Percentiles rank a stretch among this genome's conserved stretches.
Conservation (phyloP, 2,113 vertebrate genomes). For the Oncorhynchus tshawytscha region DNA sequence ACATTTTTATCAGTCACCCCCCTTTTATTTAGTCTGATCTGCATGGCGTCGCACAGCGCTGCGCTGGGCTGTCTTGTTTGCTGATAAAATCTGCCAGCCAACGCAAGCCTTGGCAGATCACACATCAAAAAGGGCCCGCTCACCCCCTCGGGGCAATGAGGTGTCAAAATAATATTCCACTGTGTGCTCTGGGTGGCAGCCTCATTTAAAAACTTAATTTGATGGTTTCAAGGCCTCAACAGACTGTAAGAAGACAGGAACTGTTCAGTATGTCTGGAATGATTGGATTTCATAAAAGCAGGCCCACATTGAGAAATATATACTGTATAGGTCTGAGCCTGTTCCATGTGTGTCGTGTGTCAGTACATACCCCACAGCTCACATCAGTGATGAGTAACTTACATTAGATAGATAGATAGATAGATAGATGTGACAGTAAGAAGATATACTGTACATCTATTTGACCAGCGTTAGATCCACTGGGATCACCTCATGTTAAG, state of each 20-base stretch:
- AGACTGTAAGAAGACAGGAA: background rate
- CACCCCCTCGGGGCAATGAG: constrained; percentile 56
- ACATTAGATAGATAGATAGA: constrained; percentile 8
- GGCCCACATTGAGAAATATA: no score
- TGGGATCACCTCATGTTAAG: background rate
- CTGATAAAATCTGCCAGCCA: constrained; percentile 75
- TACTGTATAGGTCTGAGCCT: background rate
- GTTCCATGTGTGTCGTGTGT: background rate
- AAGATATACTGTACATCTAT: constrained; percentile 7
- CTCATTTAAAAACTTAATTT: constrained; percentile 69
- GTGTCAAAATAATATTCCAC: constrained; percentile 71
- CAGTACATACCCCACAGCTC: background rate
- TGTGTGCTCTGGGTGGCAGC: constrained; percentile 64
- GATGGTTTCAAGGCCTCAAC: constrained; percentile 36
- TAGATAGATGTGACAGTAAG: background rate
- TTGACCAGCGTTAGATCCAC: background rate
- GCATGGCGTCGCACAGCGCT: constrained; percentile 18
- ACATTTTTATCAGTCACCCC: constrained; percentile 72
- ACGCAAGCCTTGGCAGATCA: constrained; percentile 64
- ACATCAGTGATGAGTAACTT: background rate
- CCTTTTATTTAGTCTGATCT: constrained; percentile 68
- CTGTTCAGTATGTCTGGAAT: constrained; percentile 4
- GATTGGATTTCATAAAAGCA: no score
- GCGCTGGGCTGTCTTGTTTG: constrained; percentile 65
- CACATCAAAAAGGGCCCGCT: constrained; percentile 74